Evolutionary conservation across 2,888 invertebrate species (phyloP).

Genomic region (Mantis religiosa): DNA sequence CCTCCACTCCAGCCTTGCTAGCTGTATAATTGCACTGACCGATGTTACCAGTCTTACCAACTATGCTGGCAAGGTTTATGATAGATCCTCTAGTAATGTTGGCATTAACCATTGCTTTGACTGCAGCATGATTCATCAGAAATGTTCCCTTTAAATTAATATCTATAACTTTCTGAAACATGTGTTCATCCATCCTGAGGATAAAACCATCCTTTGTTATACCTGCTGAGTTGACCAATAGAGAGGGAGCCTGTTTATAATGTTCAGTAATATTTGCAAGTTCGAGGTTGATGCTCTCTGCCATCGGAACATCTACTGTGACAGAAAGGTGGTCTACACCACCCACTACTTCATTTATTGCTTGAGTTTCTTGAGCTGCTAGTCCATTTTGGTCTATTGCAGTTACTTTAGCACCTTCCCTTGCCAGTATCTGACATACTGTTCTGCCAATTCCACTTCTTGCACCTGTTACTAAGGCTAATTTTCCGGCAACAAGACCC

Average conservation of each 20-base stretch:
- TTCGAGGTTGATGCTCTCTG: conserved; percentile 55
- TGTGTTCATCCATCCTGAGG: conserved; percentile 73
- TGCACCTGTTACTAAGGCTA: conserved; percentile 66
- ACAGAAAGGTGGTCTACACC: background rate
- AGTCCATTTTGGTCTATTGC: conserved; percentile 73
- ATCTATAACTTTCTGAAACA: conserved; percentile 77
- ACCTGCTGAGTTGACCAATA: conserved; percentile 86
- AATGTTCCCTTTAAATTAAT: conserved; percentile 90
- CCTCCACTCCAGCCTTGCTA: conserved; percentile 89
- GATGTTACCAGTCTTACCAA: conserved; percentile 79
- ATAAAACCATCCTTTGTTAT: conserved; percentile 82
- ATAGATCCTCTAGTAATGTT: conserved; percentile 64
- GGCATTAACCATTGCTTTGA: conserved; percentile 68
- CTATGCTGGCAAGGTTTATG: conserved; percentile 83
- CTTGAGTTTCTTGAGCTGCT: conserved; percentile 64
- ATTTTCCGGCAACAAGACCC: conserved; percentile 40
- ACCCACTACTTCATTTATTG: conserved; percentile 40
- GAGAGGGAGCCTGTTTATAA: conserved; percentile 66
- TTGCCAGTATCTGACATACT: conserved; percentile 71
- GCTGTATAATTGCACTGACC: conserved; percentile 89
- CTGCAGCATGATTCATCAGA: conserved; percentile 73
- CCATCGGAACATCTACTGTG: background rate
- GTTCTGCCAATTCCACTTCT: conserved; percentile 90
- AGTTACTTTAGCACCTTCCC: conserved; percentile 78
- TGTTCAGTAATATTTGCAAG: conserved; percentile 54